These are phyloP conservation scores for Enteromius viviparus DNA, from an alignment of 2,797 vertebrate genomes.

Conservation along the genomic window DNA sequence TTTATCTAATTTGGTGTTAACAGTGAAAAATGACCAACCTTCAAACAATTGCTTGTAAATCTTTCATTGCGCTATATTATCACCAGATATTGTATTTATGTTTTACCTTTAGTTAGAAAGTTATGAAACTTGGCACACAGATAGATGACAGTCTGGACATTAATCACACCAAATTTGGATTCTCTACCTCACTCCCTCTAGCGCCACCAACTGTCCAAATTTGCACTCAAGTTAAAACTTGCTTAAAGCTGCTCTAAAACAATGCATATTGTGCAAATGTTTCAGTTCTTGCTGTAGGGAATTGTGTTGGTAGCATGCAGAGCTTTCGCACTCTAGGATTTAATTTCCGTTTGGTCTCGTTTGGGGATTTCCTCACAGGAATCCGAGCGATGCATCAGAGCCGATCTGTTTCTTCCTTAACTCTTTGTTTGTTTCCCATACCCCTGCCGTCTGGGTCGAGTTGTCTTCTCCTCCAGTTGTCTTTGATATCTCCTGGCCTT, in stretches of 20 bases:
- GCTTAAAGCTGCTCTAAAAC: neutral
- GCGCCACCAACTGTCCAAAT: neutral
- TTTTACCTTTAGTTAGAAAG: too few species aligned
- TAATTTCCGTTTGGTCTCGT: neutral
- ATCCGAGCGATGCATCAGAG: neutral
- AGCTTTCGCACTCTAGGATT: neutral
- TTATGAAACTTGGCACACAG: neutral
- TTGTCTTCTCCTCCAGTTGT: slow-evolving; percentile 53
- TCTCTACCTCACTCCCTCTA: slow-evolving; percentile 1
- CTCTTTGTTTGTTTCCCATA: slow-evolving; percentile 14
- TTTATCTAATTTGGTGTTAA: neutral
- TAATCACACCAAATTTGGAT: neutral
- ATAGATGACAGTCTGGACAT: neutral
- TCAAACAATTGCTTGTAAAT: neutral
- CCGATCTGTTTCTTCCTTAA: neutral
- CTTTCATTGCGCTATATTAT: too few species aligned
- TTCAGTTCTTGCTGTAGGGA: neutral
- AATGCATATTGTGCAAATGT: neutral
- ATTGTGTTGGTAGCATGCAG: neutral
- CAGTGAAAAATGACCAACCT: neutral
- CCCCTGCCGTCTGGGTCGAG: neutral
- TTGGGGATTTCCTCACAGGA: neutral
- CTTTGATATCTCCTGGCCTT: slow-evolving; percentile 49
- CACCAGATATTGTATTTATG: too few species aligned
- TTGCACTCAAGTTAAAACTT: neutral